Base-by-base conservation (phyloP, 2,888 invertebrate genomes). In the Escarpia spicata region DNA sequence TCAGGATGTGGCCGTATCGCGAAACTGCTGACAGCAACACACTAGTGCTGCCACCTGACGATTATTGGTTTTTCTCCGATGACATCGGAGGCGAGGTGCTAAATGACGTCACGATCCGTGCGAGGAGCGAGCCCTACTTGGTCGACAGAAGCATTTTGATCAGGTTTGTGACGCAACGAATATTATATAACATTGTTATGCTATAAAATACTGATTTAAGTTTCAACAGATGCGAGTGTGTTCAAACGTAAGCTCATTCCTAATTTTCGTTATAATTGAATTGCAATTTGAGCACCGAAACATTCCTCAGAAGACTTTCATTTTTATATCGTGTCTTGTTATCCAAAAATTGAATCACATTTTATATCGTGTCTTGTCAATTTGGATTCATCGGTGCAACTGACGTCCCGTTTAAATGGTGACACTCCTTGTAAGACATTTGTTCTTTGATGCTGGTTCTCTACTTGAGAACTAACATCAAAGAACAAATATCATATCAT, bases 21-120 rank as follows among this genome's bases (percentile, higher is more conserved):
- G 75, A 75, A 75, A 75, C 75, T 75, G 75, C 75, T 75, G 75
- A 75, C 75, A 75, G 75, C 75, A 75, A 26, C 6, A 26, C 19
- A 75, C 75, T 75, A 26, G 75, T 75, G 75, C 75, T 75, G 75
- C 75, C 75, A 1, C 75, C 75, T 75, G 75, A 75, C 75, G 75
- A 75, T n/a, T n/a, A 75, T 75, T 75, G 75, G 75, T 75, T 75
- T 75, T 75, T 75, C 75, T 75, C 75, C 75, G 75, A 75, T 12
- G 92, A 92, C 75, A 93, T 93, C n/a, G 93, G 93, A 45, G 93
- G 93, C 9, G 44, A 44, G 8, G 90, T 92, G 90, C 31, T 52
- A 12, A 44, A 91, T 58, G 91, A 93, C 58, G 43, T 92, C 6
- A 90, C 60, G 10, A 43, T 93, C 75, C 43, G 52, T 26, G 58